Base-by-base conservation (phyloP, 2,113 vertebrate genomes). In the Seriola aureovittata region DNA sequence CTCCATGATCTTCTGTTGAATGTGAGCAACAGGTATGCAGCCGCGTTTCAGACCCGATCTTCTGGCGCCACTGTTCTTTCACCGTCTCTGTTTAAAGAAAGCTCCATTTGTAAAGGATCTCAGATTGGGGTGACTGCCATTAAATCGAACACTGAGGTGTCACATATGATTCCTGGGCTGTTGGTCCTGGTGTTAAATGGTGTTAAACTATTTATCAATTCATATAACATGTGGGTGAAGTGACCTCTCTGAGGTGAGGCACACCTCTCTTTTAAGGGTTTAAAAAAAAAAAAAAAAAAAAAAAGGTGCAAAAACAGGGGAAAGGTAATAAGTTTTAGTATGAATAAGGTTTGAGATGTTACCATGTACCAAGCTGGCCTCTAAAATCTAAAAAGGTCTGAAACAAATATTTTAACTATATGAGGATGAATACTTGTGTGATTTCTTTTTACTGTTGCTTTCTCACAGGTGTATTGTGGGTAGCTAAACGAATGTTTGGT, bases 1-100 rank as follows among this genome's bases (percentile, higher is more conserved):
- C 85, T 85, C 73, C 55, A 85, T 76, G 86, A 85, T 89, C 54
- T 88, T 85, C 91, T 93, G 91, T 92, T 93, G 92, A 85, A 93
- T 89, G 84, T 38, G 52, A 87, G 93, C 92, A 94, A 93, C 93
- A 93, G 93, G 92, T 94, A 58, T 57, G 55, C 58, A 75, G 66
- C 38, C 50, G 68, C 38, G 57, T 78, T 65, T 52, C 0, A 19
- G 59, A 76, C 72, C 25, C 54, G 13, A 8, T 60, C 17, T 25
- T 19, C 6, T 25, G 3, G 7, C 55, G 52, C 5, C 8, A n/a
- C 4, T 17, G 44, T 9, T 32, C 12, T 48, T 32, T 71, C 4
- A 2, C 54, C 2, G 4, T 23, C 38, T 36, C 3, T 10, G 9
- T 12, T 25, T 13, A 4, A 55, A 29, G 29, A 11, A 12, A 3